Evolutionary conservation across 37 sponge, comb jelly and placozoan species (phyloP).

Genomic region (Cliona cf. orientalis): DNA sequence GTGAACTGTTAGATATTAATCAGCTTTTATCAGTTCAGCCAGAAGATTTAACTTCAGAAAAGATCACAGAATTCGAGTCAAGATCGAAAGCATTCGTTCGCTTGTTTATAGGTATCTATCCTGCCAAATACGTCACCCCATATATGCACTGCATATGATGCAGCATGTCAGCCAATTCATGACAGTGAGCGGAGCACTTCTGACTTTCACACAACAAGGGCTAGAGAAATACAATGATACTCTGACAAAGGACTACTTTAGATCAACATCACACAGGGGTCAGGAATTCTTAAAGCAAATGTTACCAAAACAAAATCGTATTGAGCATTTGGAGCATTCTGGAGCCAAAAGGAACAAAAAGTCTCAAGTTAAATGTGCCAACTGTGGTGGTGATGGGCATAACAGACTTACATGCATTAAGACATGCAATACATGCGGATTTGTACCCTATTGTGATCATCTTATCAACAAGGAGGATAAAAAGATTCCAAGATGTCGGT

Average conservation of each 20-base stretch:
- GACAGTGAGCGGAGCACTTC: conserved; percentile 5
- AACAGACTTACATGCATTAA: no score
- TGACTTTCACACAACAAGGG: conserved; percentile 26
- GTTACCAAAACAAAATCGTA: conserved; percentile 9
- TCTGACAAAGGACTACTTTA: conserved; percentile 15
- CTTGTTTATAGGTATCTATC: neutral
- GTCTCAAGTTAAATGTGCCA: no score
- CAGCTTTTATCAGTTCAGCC: neutral
- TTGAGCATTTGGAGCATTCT: neutral
- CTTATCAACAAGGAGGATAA: no score
- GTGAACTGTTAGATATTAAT: neutral
- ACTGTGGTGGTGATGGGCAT: no score
- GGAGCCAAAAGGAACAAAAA: neutral
- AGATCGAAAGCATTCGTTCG: conserved; percentile 14
- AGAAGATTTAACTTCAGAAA: neutral
- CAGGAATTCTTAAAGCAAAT: conserved; percentile 16
- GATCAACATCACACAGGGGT: conserved; percentile 9
- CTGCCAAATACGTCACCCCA: conserved; percentile 7
- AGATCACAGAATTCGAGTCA: neutral
- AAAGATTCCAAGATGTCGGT: no score
- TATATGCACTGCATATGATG: conserved; percentile 47
- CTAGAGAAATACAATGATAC: conserved; percentile 31
- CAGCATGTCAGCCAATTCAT: conserved; percentile 33
- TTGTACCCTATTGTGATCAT: no score
- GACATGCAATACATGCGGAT: no score